Evolutionary conservation across 2,113 vertebrate genomes (phyloP).

Genomic region (Percopsis transmontana): DNA sequence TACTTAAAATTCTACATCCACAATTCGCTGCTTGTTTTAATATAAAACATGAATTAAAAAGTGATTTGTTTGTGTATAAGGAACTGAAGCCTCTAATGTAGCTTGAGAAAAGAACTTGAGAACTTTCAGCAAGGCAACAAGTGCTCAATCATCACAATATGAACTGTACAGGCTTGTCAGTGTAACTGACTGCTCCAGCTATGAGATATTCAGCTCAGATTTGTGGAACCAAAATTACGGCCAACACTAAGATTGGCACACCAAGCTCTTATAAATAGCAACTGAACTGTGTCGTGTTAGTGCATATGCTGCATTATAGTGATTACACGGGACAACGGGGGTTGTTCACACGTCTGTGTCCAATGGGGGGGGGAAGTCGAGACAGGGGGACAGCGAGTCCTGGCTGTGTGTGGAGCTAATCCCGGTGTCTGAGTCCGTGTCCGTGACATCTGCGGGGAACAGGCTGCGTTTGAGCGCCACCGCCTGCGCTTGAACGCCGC

Average conservation of each 20-base stretch:
- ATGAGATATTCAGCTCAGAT: not conserved
- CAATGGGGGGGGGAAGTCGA: constrained; percentile 74
- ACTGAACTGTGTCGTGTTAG: not conserved
- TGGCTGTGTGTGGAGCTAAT: constrained; percentile 97
- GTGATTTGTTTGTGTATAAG: constrained; percentile 21
- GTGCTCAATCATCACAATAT: constrained; percentile 13
- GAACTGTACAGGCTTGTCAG: not conserved
- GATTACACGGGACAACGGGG: not conserved
- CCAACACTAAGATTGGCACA: not conserved
- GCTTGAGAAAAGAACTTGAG: constrained; percentile 10
- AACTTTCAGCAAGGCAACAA: constrained; percentile 7
- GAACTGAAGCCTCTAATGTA: constrained; percentile 47
- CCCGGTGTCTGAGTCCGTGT: constrained; percentile 98
- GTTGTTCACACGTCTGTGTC: constrained; percentile 71
- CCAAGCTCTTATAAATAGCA: constrained; percentile 3
- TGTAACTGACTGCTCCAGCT: not conserved
- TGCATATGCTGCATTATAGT: not conserved
- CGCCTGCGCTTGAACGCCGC: constrained; percentile 38
- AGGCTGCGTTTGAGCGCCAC: constrained; percentile 74
- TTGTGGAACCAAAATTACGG: not conserved
- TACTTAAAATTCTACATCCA: constrained; percentile 35
- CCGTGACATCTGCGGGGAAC: constrained; percentile 81
- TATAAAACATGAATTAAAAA: constrained; percentile 73
- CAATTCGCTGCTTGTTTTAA: constrained; percentile 71
- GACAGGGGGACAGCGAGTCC: constrained; percentile 86